Conservation (phyloP, 2,888 invertebrate genomes). For the Lomographa bimaculata region DNA sequence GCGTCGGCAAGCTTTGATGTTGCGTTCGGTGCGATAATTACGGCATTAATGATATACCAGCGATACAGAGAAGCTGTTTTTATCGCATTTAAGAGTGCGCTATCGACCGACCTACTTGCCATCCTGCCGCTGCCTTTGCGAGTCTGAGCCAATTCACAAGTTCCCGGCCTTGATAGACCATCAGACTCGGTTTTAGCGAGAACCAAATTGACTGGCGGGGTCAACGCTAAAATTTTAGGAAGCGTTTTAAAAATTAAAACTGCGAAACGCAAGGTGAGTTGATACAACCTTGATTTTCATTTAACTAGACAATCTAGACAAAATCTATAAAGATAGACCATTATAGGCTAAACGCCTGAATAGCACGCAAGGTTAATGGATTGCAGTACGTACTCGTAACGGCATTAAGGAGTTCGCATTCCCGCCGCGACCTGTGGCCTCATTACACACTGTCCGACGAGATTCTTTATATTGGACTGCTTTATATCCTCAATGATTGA, state of each 20-base stretch:
- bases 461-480: slow-evolving; percentile 24
- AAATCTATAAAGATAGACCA: slow-evolving; percentile 48
- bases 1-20: slow-evolving; percentile 63
- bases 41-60: slow-evolving; percentile 57
- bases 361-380: slow-evolving; percentile 73
- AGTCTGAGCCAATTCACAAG: slow-evolving; percentile 58
- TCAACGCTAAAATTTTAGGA: slow-evolving; percentile 40
- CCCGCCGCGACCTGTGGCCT: slow-evolving; percentile 59
- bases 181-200: slow-evolving; percentile 52
- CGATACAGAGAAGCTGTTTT: slow-evolving; percentile 61
- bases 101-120: slow-evolving; percentile 60
- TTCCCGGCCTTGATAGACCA: slow-evolving; percentile 52
- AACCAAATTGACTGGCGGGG: slow-evolving; percentile 53
- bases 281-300: slow-evolving; percentile 32
- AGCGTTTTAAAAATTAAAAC: slow-evolving; percentile 29
- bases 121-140: slow-evolving; percentile 32
- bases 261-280: slow-evolving; percentile 25
- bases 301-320: slow-evolving; percentile 29
- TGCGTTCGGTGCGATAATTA: slow-evolving; percentile 64
- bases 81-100: slow-evolving; percentile 65
- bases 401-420: slow-evolving; percentile 70
- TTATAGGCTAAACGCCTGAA: slow-evolving; percentile 53
- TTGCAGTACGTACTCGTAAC: slow-evolving; percentile 54
- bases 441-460: slow-evolving; percentile 37
- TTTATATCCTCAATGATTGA: slow-evolving; percentile 19